Evolutionary conservation across 2,888 invertebrate species (phyloP).

Genomic region (Metallyticus violacea): DNA sequence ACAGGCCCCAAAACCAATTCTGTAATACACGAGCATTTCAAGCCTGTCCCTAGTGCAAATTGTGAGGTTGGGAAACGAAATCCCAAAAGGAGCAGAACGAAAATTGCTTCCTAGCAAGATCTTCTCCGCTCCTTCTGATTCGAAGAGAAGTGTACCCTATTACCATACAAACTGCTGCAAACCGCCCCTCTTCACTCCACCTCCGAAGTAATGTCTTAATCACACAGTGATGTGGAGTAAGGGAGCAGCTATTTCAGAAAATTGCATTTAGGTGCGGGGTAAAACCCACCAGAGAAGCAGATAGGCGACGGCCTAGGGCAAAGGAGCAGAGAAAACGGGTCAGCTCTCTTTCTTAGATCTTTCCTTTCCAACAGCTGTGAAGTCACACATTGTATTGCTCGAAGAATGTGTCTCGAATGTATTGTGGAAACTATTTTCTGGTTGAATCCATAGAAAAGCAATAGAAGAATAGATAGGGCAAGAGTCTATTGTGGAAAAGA

Average conservation of each 20-base stretch:
- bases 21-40: background rate
- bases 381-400: background rate
- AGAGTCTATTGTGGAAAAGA: no score
- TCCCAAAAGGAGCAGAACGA: background rate
- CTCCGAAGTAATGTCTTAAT: slow-evolving; percentile 23
- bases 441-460: background rate
- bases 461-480: background rate
- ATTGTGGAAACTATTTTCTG: background rate
- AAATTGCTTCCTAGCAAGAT: background rate
- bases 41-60: background rate
- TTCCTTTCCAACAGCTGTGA: no score
- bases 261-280: slow-evolving; percentile 19
- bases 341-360: no score
- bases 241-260: slow-evolving; percentile 21
- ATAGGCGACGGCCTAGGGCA: background rate
- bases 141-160: slow-evolving; percentile 14
- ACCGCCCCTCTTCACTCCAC: background rate
- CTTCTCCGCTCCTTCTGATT: background rate
- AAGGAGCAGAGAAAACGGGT: background rate
- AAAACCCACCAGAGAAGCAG: background rate
- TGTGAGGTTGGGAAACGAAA: background rate
- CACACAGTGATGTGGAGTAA: slow-evolving; percentile 18
- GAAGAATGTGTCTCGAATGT: no score
- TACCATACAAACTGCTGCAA: slow-evolving; percentile 11
- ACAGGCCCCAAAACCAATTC: background rate